Percentiles rank a stretch among this genome's conserved stretches.
phyloP scores from a whole-genome alignment of 2,888 invertebrate genomes.

The Gandaritis pyraliata region DNA sequence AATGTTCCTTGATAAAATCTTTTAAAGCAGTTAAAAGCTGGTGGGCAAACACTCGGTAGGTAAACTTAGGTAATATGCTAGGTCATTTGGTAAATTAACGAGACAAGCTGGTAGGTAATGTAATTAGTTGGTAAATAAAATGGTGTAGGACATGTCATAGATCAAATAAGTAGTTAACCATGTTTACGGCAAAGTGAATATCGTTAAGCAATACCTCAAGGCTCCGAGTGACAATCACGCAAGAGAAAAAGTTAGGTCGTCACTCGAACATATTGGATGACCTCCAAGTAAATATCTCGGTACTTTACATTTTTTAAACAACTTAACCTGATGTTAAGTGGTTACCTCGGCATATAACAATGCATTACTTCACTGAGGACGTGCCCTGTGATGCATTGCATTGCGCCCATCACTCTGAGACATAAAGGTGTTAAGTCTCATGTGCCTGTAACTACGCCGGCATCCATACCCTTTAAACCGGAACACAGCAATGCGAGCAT shows the following conservation, averaged over 20 bases:
- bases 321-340: too few species aligned
- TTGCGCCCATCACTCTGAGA: too few species aligned
- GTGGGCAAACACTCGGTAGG: neutral
- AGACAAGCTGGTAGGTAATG: neutral
- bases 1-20: slow-evolving; percentile 21
- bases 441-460: too few species aligned
- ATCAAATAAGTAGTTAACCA: slow-evolving; percentile 6
- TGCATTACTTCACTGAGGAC: too few species aligned
- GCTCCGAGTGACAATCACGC: slow-evolving; percentile 15
- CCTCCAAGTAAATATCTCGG: slow-evolving; percentile 6
- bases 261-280: neutral
- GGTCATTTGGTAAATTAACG: neutral
- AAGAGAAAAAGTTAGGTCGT: slow-evolving; percentile 25
- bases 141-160: slow-evolving; percentile 19
- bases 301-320: neutral
- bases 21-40: too few species aligned
- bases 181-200: slow-evolving; percentile 5
- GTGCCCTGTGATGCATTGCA: too few species aligned
- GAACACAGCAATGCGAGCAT: too few species aligned
- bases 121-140: slow-evolving; percentile 2
- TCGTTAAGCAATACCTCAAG: slow-evolving; percentile 23
- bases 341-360: too few species aligned
- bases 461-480: too few species aligned
- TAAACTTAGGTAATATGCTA: slow-evolving; percentile 3
- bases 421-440: too few species aligned